phyloP scores from a whole-genome alignment of 1,140 invertebrate genomes.

The Neodiprion lecontei region DNA sequence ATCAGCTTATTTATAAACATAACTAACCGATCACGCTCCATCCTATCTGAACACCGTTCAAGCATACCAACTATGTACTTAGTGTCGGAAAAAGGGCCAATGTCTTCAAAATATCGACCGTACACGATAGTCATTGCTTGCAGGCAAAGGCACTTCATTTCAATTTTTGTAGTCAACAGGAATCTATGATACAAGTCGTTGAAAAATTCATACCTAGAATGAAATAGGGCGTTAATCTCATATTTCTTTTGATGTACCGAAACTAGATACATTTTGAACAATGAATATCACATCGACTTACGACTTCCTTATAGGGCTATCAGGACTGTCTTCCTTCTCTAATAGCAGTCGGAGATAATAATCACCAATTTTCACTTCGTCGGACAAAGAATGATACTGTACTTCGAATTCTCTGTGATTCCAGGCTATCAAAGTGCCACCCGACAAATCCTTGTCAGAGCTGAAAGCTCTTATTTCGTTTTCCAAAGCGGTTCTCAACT shows the following conservation, averaged over 20 bases:
- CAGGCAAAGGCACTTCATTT: conserved; percentile 95
- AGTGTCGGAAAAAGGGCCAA: conserved; percentile 96
- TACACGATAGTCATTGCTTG: conserved; percentile 99
- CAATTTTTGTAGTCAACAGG: conserved; percentile 86
- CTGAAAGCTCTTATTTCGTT: conserved; percentile 92
- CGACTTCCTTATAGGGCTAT: conserved; percentile 87
- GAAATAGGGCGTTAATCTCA: conserved; percentile 20
- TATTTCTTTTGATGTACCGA: conserved; percentile 5
- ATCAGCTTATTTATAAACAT: conserved; percentile 84
- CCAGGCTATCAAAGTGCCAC: conserved; percentile 88
- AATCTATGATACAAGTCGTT: conserved; percentile 99
- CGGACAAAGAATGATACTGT: conserved; percentile 89
- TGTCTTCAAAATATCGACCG: conserved; percentile 93
- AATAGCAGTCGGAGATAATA: conserved; percentile 95
- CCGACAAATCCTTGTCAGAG: conserved; percentile 88
- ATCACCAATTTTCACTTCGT: conserved; percentile 98
- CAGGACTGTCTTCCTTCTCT: conserved; percentile 88
- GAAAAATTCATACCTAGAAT: conserved; percentile 92
- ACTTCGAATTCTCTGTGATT: conserved; percentile 98
- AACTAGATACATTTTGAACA: background rate
- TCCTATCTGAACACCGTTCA: conserved; percentile 78
- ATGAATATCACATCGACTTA: conserved; percentile 62
- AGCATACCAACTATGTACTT: conserved; percentile 96
- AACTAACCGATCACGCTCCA: conserved; percentile 89
- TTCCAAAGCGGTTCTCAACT: conserved; percentile 90